Percentiles rank a stretch among this genome's conserved stretches.
phyloP scores from a whole-genome alignment of 2,888 invertebrate genomes.

The Habroteleia sp. region DNA sequence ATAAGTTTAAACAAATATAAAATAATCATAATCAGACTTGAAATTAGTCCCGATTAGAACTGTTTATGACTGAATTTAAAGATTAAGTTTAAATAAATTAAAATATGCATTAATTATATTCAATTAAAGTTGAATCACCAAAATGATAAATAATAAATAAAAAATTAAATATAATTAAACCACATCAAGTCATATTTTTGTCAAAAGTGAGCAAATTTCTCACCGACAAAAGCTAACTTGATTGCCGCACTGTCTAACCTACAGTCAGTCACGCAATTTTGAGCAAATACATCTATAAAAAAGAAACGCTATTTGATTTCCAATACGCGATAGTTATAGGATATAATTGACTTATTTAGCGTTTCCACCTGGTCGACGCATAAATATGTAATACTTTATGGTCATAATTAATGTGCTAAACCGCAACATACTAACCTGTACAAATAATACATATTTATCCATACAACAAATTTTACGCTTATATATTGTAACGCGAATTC shows the following conservation, averaged over 20 bases:
- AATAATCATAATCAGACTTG: too few species aligned
- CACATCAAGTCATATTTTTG: too few species aligned
- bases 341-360: conserved; percentile 12
- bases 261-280: neutral
- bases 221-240: neutral
- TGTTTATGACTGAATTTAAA: too few species aligned
- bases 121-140: too few species aligned
- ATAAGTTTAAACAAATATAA: too few species aligned
- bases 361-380: conserved; percentile 20
- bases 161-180: too few species aligned
- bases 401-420: conserved; percentile 54
- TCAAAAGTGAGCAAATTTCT: neutral
- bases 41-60: too few species aligned
- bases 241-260: too few species aligned
- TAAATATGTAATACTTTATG: conserved; percentile 39
- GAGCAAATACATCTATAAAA: neutral
- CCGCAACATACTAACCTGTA: conserved; percentile 31
- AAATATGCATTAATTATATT: too few species aligned
- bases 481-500: conserved; percentile 45
- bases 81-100: too few species aligned
- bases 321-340: conserved; percentile 3
- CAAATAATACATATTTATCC: conserved; percentile 55
- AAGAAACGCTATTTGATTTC: conserved; percentile 4
- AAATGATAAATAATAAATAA: too few species aligned
- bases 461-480: conserved; percentile 46